Evolutionary conservation across 2,888 invertebrate species (phyloP).

Genomic region (Pyrocoelia pectoralis): DNA sequence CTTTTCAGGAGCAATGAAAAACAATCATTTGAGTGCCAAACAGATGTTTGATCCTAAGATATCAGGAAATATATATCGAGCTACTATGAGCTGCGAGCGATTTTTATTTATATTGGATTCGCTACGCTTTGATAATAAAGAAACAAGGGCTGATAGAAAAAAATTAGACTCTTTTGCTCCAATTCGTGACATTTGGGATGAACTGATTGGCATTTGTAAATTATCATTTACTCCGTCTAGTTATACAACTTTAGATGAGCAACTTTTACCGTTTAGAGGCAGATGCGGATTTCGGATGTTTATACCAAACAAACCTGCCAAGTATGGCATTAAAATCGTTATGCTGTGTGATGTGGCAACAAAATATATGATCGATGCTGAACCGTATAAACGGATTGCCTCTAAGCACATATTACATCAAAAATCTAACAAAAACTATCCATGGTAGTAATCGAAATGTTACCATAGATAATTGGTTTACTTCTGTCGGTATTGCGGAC

Average conservation of each 20-base stretch:
- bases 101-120: not conserved
- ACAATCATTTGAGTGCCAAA: no score
- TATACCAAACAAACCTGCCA: slow-evolving; percentile 2
- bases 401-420: not conserved
- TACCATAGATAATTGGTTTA: slow-evolving; percentile 1
- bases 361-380: not conserved
- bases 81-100: not conserved
- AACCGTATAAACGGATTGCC: not conserved
- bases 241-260: slow-evolving; percentile 3
- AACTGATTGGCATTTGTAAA: slow-evolving; percentile 3
- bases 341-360: no score
- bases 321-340: no score
- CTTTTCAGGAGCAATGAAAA: not conserved
- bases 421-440: not conserved
- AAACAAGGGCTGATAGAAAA: not conserved
- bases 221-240: not conserved
- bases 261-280: slow-evolving; percentile 3
- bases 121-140: not conserved
- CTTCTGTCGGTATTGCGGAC: not conserved
- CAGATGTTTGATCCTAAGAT: not conserved
- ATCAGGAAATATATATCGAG: not conserved
- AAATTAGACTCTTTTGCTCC: slow-evolving; percentile 1
- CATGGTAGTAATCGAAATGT: not conserved
- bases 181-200: slow-evolving; percentile 1
- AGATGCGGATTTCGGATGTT: slow-evolving; percentile 1